These are phyloP conservation scores for Simalia tracyae DNA, from an alignment of 2,797 vertebrate species.

Conservation along the genomic window DNA sequence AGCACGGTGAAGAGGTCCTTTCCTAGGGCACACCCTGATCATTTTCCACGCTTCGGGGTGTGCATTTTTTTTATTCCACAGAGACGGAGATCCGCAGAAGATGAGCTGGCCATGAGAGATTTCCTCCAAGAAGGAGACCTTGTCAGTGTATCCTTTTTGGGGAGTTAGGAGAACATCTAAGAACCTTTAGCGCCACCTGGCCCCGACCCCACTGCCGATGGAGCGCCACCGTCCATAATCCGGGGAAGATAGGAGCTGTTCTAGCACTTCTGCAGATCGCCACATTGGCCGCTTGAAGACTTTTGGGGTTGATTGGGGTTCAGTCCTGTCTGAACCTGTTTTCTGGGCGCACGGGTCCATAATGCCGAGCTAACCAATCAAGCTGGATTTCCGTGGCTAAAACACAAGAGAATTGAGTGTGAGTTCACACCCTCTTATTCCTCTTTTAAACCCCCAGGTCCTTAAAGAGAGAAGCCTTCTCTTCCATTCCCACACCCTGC, in stretches of 20 bases:
- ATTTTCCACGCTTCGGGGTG: accelerated
- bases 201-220: neutral
- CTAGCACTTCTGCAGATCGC: neutral
- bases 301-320: neutral
- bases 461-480: too few relatives aligned
- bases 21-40: too few relatives aligned
- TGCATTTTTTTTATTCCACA: constrained; percentile 60
- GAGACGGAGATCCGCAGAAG: constrained; percentile 93
- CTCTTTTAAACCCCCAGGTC: too few relatives aligned
- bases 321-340: neutral
- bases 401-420: too few relatives aligned
- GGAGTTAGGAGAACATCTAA: neutral
- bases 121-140: constrained; percentile 96
- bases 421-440: too few relatives aligned
- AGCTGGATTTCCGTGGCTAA: too few relatives aligned
- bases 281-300: neutral
- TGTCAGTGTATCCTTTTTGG: constrained; percentile 87
- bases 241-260: neutral
- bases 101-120: constrained; percentile 95
- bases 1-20: too few relatives aligned
- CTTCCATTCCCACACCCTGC: too few relatives aligned
- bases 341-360: neutral
- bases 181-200: neutral
- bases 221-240: neutral
- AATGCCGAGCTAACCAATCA: too few relatives aligned